A percentile compares a stretch with the other conserved stretches of the same genome.
These are phyloP conservation scores for Pseudanteris insignis DNA, from an alignment of 2,888 invertebrate species.

Conservation along the genomic window DNA sequence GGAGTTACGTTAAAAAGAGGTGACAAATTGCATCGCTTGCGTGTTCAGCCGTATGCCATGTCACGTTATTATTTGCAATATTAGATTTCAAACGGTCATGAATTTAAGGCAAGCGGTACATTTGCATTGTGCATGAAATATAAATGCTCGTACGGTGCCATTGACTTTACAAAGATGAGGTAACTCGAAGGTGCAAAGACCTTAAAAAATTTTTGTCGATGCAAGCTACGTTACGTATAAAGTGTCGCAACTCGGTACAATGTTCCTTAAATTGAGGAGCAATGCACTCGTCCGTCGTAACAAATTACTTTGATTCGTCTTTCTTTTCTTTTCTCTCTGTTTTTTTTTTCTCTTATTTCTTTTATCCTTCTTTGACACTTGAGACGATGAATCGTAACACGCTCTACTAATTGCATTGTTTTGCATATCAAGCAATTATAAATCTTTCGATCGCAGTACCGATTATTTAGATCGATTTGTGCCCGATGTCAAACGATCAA, in stretches of 20 bases:
- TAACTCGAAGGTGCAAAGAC: conserved; percentile 42
- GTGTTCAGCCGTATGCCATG: no score
- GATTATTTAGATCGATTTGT: no score
- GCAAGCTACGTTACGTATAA: conserved; percentile 43
- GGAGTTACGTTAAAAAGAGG: no score
- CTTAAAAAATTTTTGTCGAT: conserved; percentile 44
- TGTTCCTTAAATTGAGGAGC: conserved; percentile 29
- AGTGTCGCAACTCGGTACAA: conserved; percentile 41
- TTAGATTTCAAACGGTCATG: conserved; percentile 30
- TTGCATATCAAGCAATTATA: no score
- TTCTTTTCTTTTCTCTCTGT: no score
- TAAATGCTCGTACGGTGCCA: conserved; percentile 19
- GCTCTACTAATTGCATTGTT: no score
- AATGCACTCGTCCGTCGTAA: conserved; percentile 15
- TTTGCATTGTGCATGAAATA: conserved; percentile 10
- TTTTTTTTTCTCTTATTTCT: no score
- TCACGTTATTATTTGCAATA: conserved; percentile 1
- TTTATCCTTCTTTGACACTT: no score
- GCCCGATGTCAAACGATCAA: no score
- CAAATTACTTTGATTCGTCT: no score
- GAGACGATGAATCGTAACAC: conserved; percentile 2
- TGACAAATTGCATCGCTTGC: no score
- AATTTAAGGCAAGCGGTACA: conserved; percentile 18
- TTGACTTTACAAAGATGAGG: conserved; percentile 41
- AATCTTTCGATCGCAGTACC: no score